Evolutionary conservation across 2,888 invertebrate species (phyloP).

Genomic region (Cataglyphis albicans): DNA sequence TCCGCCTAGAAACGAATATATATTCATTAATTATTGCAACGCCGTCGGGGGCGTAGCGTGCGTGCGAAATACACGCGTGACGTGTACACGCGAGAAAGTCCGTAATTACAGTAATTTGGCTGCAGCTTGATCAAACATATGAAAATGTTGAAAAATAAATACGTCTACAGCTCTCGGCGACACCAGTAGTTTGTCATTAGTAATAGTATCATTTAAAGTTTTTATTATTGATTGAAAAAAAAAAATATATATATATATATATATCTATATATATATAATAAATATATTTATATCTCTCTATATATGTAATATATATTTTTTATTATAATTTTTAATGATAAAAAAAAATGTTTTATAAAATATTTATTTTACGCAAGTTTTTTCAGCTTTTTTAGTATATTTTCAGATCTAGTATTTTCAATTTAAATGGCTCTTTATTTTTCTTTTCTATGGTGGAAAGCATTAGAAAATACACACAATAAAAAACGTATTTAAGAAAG

Average conservation of each 20-base stretch:
- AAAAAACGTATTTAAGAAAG: background rate
- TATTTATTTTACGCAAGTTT: no score
- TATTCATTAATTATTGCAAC: conserved; percentile 27
- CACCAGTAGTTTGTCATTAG: background rate
- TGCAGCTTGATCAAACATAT: background rate
- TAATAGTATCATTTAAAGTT: conserved; percentile 12
- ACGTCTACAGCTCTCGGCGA: background rate
- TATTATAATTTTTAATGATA: no score
- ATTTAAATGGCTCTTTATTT: no score
- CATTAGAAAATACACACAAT: background rate
- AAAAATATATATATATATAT: background rate
- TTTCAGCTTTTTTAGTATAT: no score
- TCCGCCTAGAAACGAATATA: conserved; percentile 3
- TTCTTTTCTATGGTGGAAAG: background rate
- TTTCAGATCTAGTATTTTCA: no score
- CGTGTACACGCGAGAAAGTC: conserved; percentile 41
- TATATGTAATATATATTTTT: no score
- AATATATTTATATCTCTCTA: no score
- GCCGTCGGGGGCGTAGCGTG: conserved; percentile 30
- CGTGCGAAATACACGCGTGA: conserved; percentile 26
- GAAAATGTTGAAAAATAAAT: conserved; percentile 13
- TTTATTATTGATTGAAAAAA: background rate
- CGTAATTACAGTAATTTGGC: conserved; percentile 41
- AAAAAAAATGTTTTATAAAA: no score
- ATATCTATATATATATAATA: background rate